Evolutionary conservation across 2,888 invertebrate genomes (phyloP), one percentile per base, ranked within the genome.

Genomic region (Morpho deidamia): DNA sequence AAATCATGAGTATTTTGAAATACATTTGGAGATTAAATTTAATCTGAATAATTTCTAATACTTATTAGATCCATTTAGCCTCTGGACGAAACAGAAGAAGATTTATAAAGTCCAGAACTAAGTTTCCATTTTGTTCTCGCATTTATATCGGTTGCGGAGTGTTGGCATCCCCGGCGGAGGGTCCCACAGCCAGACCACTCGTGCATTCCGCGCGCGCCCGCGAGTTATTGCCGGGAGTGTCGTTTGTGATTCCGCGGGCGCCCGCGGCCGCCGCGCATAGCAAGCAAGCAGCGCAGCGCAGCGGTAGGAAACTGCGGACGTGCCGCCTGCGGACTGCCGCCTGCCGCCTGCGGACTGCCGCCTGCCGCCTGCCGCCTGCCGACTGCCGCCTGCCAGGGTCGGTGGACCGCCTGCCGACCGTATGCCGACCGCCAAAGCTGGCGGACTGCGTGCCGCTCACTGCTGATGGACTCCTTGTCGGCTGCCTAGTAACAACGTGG

Each of bases 221-320:
- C 72, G 75, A 80, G 80, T 80, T 80, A 80, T 78, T 72, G 69
- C 77, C 72, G 70, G 64, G 71, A 65, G 71, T 61, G 72, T 67
- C 70, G 64, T 74, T 81, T 78, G 78, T 70, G 72, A 79, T 78
- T 77, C 78, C 65, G 70, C 69, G 66, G 66, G 65, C 67, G 69
- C 63, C 60, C 62, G 63, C 64, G 67, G 64, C 64, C 67, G 65
- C 63, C 51, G 61, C 61, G 61, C 64, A 60, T 58, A 58, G n/a
- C n/a, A n/a, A 65, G 68, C 67, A 64, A 66, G 62, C 68, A 56
- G 56, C 47, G 44, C 56, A 48, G 42, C 37, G 44, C 61, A 45
- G 55, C 51, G 62, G 49, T 62, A 58, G 60, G 60, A 67, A 58
- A 53, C 60, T 59, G 53, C 51, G 54, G 60, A 63, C 65, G 67